phyloP scores from a whole-genome alignment of 2,113 vertebrate genomes.

The Cheirogaleus medius region DNA sequence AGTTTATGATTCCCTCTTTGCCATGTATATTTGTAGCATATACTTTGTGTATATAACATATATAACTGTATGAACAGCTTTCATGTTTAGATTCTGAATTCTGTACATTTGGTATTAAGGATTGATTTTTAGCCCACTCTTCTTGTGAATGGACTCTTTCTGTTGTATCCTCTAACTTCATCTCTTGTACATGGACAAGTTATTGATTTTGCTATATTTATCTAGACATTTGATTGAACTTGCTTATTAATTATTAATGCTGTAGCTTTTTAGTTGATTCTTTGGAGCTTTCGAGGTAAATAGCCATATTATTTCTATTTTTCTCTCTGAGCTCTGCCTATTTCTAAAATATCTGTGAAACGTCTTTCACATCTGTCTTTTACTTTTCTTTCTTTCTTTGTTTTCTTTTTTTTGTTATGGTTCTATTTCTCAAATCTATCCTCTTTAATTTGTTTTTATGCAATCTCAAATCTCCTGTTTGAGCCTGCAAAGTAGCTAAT shows the following conservation, averaged over 20 bases:
- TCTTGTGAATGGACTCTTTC: background rate
- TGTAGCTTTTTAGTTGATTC: constrained; percentile 34
- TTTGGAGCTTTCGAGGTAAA: background rate
- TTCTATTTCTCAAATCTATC: background rate
- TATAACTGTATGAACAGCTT: background rate
- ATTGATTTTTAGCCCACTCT: background rate
- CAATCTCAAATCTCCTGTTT: background rate
- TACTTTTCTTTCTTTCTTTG: background rate
- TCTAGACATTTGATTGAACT: constrained; percentile 31
- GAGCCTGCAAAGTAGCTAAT: background rate
- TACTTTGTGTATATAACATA: background rate
- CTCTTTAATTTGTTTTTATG: constrained; percentile 8
- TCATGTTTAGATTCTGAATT: background rate
- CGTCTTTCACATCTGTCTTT: background rate
- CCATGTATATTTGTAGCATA: background rate
- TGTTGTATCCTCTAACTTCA: constrained; percentile 21
- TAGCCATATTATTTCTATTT: background rate
- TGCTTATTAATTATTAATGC: constrained; percentile 50
- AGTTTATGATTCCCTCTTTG: background rate
- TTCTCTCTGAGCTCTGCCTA: background rate
- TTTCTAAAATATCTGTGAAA: background rate
- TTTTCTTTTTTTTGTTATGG: too few relatives aligned
- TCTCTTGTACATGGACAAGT: background rate
- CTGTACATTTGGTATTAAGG: background rate
- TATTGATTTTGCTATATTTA: constrained; percentile 52